Base-by-base conservation (phyloP, 2,113 vertebrate species). In the Recurvirostra avosetta region DNA sequence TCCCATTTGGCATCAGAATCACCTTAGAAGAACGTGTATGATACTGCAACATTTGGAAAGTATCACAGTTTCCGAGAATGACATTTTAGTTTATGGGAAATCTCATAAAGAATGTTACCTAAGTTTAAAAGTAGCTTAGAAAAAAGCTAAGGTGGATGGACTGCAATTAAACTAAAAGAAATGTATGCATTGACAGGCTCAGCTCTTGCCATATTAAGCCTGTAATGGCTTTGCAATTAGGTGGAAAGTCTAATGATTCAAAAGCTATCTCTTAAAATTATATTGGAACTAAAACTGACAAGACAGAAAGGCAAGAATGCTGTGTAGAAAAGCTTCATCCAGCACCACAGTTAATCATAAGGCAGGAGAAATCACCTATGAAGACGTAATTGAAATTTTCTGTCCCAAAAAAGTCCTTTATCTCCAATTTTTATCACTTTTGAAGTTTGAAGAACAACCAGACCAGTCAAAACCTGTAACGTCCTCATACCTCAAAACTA, bases 201-300 rank as follows among this genome's bases (percentile, higher is more conserved):
- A 38, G 58, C 40, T 88, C 63, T 86, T 73, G 71, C 88, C 72
- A 73, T 92, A 93, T 92, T 93, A 93, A 5, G 27, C 11, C 49
- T 53, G 27, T 88, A 95, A 97, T 88, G 38, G 45, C 49, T 93
- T 96, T 92, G 59, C 41, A 94, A 92, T 95, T 94, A 92, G 68
- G 63, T 91, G 72, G 49, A 94, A 95, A 94, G 32, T 55, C 40
- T 86, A 92, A 91, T 71, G 59, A 84, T 94, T 94, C 56, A 66
- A 96, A 92, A 74, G 55, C 41, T 66, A 79, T 83, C 22, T 93
- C 82, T 78, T 92, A 66, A 92, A 90, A 95, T 84, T 77, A 77
- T 58, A 49, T 55, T 77, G 32, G 59, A 94, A 91, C 34, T 91
- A 74, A 86, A 97, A 83, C 29, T 77, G 50, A 53, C 72, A 90